These are phyloP conservation scores for Synanthedon vespiformis DNA, from an alignment of 2,888 invertebrate species.

Conservation along the genomic window DNA sequence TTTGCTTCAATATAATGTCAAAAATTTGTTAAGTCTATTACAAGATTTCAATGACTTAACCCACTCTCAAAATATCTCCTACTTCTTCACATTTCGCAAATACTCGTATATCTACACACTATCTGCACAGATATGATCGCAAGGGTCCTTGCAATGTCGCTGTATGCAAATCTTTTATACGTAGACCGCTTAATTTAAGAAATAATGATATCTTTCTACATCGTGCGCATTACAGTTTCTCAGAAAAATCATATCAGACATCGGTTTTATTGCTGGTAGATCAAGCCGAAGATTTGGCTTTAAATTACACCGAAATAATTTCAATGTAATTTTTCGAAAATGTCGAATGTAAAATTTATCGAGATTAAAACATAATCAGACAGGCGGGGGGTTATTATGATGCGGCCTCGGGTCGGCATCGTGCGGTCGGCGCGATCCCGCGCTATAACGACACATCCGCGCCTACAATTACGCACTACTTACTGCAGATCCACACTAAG, in stretches of 20 bases:
- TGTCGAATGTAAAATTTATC: conserved; percentile 26
- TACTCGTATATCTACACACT: neutral
- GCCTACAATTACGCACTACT: neutral
- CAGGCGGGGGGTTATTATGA: conserved; percentile 13
- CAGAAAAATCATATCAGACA: conserved; percentile 32
- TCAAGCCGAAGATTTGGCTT: conserved; percentile 8
- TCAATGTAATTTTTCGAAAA: conserved; percentile 34
- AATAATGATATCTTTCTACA: conserved; percentile 12
- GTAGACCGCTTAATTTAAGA: neutral
- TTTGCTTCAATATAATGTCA: too few relatives aligned
- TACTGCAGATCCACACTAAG: neutral
- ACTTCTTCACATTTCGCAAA: too few relatives aligned
- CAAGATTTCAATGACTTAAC: too few relatives aligned
- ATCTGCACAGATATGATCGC: neutral
- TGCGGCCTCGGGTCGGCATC: conserved; percentile 8
- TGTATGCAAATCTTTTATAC: neutral
- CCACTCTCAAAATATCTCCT: too few relatives aligned
- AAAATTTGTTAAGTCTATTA: too few relatives aligned
- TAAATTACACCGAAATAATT: conserved; percentile 13
- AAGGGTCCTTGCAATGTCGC: neutral
- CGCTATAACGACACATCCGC: neutral
- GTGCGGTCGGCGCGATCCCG: neutral
- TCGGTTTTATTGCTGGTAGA: conserved; percentile 27
- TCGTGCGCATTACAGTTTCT: conserved; percentile 22
- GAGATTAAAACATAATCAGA: conserved; percentile 35